Base-by-base conservation (phyloP, 2,888 invertebrate species). In the Eulithis testata region DNA sequence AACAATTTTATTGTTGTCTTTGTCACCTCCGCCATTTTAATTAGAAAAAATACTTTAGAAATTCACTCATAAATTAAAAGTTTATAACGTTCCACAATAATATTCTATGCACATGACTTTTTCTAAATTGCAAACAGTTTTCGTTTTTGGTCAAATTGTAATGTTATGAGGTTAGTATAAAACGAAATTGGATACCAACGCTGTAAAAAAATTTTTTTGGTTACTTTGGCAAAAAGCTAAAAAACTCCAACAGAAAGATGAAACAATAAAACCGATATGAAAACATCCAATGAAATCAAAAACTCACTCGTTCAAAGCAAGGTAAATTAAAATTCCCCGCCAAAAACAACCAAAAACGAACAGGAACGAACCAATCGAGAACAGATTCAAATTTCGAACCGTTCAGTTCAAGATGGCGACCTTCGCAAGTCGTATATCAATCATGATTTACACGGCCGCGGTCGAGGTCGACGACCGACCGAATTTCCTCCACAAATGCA, bases 401-500 rank as follows among this genome's bases (percentile, higher is more conserved):
- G 82, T 81, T 82, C 87, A 84, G 87, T 86, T 79, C 88, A 91
- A 92, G 91, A 91, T 91, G 90, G 92, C 92, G 90, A 91, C 90
- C 91, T 90, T 90, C 91, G 89, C 89, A 82, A 85, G 86, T 83
- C 87, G 84, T 90, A 87, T 89, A 91, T 91, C 90, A 91, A 89
- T 89, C 82, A 87, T 90, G 91, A 91, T 91, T 91, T 90, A 91
- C 90, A 84, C 89, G 84, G 73, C 79, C 80, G 87, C 87, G 88
- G 89, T 84, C 90, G 90, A 87, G 89, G 91, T 91, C 92, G 86
- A 85, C 90, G 92, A 87, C 90, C 89, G 89, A 84, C 90, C 90
- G 90, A 90, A 91, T 92, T 91, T 91, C 89, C 89, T 90, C 88
- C 88, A 87, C 90, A 90, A 91, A 91, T 93, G 92, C 92, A 92